Conservation (phyloP, 2,888 invertebrate species). For the Linnaemya tessellans region DNA sequence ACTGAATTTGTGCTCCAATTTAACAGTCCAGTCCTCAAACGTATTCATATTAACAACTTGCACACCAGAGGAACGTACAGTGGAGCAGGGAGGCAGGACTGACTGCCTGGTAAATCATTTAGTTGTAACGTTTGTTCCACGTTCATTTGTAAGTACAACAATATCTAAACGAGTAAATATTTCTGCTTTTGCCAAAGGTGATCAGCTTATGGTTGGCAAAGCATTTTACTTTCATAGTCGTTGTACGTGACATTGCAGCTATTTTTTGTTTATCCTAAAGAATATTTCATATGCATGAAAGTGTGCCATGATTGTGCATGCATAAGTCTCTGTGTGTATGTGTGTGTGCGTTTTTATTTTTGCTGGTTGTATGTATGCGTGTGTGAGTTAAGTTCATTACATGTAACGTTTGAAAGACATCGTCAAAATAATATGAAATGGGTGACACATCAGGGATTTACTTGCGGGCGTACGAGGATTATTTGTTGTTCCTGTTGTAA, state of each 20-base stretch:
- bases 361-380: conserved; percentile 3
- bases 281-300: conserved; percentile 6
- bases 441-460: conserved; percentile 62
- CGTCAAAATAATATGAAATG: conserved; percentile 67
- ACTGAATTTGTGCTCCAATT: neutral
- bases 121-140: neutral
- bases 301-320: conserved; percentile 1
- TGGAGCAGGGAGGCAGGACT: neutral
- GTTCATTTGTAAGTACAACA: conserved; percentile 4
- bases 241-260: conserved; percentile 63
- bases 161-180: conserved; percentile 44
- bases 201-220: conserved; percentile 71
- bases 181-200: conserved; percentile 56
- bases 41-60: neutral
- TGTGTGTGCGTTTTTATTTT: neutral
- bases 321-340: conserved; percentile 1
- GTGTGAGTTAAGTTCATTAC: conserved; percentile 63
- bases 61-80: neutral
- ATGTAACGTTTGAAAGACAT: conserved; percentile 54
- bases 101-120: conserved; percentile 19
- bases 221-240: conserved; percentile 58
- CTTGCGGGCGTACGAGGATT: conserved; percentile 54
- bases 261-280: conserved; percentile 25
- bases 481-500: neutral
- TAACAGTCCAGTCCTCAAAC: neutral